Conservation (phyloP, 2,113 vertebrate genomes). For the Caretta caretta region DNA sequence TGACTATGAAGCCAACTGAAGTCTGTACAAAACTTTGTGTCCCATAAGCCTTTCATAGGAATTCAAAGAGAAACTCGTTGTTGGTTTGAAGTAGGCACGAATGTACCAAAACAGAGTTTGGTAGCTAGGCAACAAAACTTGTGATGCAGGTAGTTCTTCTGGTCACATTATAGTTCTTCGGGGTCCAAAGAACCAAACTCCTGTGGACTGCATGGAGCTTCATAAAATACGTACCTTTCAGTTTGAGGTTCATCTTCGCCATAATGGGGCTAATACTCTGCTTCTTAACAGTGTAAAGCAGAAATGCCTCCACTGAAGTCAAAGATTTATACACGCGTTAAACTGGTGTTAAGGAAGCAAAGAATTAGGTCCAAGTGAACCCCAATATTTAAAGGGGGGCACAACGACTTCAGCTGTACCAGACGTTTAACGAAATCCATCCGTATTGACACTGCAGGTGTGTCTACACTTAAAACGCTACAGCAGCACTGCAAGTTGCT, state of each 20-base stretch:
- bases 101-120: background rate
- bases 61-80: background rate
- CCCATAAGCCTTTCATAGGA: background rate
- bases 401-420: background rate
- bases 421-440: background rate
- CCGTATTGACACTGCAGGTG: background rate
- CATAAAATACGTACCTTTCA: background rate
- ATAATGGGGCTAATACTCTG: background rate
- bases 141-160: background rate
- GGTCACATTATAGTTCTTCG: background rate
- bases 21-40: background rate
- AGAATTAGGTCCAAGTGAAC: background rate
- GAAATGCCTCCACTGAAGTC: background rate
- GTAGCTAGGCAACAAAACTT: background rate
- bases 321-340: background rate
- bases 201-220: background rate
- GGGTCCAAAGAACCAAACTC: slow-evolving; percentile 23
- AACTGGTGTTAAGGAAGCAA: background rate
- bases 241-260: background rate
- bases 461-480: background rate
- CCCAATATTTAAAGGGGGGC: background rate
- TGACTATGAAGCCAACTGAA: background rate
- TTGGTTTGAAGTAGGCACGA: background rate
- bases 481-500: no score
- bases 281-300: background rate